These are phyloP conservation scores for Ascidia mentula DNA, from an alignment of 23 tunicate species.

Conservation along the genomic window DNA sequence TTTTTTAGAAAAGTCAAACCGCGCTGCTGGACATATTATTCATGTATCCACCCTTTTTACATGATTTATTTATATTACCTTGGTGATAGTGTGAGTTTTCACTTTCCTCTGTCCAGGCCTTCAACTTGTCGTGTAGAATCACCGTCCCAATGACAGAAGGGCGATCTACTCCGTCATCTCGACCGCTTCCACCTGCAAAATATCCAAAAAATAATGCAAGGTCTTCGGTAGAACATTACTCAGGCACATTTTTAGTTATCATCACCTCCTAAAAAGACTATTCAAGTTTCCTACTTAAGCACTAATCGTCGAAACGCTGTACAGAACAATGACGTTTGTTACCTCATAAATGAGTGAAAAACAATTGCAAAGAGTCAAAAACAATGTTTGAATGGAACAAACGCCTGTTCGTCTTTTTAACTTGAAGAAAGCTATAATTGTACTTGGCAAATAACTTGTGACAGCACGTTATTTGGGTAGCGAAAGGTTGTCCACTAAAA, in stretches of 20 bases:
- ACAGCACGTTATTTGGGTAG: background rate
- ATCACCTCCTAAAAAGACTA: no score
- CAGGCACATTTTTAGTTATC: no score
- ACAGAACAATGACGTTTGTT: background rate
- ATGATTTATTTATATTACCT: slow-evolving; percentile 20
- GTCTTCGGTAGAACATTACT: no score
- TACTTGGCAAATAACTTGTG: no score
- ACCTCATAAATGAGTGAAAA: background rate
- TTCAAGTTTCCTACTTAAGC: no score
- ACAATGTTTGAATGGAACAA: slow-evolving; percentile 11
- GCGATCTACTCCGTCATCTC: background rate
- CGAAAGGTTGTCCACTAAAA: background rate
- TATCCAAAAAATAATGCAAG: background rate
- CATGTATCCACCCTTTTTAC: background rate
- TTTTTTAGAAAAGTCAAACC: no score
- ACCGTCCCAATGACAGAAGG: slow-evolving; percentile 54
- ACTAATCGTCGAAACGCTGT: background rate
- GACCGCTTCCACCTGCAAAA: slow-evolving; percentile 53
- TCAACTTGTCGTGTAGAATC: slow-evolving; percentile 56
- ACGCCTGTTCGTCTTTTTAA: background rate
- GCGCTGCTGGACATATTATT: no score
- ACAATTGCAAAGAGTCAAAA: slow-evolving; percentile 7
- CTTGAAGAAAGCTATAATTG: no score
- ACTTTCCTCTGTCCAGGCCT: slow-evolving; percentile 52
- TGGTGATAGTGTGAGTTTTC: slow-evolving; percentile 56